Percentiles rank a stretch among this genome's conserved stretches.
These are phyloP conservation scores for Pipistrellus pipistrellus DNA, from an alignment of 2,797 vertebrate genomes.

Conservation along the genomic window DNA sequence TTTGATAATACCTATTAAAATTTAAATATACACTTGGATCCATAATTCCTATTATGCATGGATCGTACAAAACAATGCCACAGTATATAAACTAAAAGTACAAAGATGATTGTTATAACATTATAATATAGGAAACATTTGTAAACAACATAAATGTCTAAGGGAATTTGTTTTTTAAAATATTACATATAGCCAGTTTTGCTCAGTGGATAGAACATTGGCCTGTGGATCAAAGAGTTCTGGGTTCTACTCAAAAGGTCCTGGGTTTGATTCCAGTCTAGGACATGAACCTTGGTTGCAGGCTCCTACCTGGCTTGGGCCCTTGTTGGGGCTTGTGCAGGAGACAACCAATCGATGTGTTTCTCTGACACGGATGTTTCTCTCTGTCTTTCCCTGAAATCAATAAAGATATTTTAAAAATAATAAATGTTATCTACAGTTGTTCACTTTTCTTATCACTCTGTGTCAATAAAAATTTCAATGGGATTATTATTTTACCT, in stretches of 20 bases:
- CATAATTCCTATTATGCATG: not conserved
- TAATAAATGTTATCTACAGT: not conserved
- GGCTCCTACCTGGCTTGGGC: too few species aligned
- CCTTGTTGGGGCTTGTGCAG: too few species aligned
- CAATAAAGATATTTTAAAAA: too few species aligned
- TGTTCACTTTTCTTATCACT: not conserved
- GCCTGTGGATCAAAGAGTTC: too few species aligned
- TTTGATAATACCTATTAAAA: not conserved
- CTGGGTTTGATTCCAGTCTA: too few species aligned
- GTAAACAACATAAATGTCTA: not conserved
- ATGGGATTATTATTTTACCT: conserved; percentile 12
- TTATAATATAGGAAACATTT: not conserved
- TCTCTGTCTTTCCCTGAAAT: too few species aligned
- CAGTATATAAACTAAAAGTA: not conserved
- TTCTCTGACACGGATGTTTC: too few species aligned
- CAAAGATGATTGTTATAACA: not conserved
- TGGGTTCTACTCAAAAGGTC: too few species aligned
- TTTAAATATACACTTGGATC: not conserved
- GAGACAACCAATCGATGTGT: too few species aligned
- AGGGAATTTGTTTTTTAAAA: not conserved
- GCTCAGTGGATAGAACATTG: too few species aligned
- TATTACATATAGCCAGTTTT: not conserved
- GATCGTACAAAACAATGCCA: not conserved
- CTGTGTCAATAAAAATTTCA: conserved; percentile 11
- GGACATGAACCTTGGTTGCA: too few species aligned